Conservation (phyloP, 2,113 vertebrate genomes). For the Chloropsis hardwickii region DNA sequence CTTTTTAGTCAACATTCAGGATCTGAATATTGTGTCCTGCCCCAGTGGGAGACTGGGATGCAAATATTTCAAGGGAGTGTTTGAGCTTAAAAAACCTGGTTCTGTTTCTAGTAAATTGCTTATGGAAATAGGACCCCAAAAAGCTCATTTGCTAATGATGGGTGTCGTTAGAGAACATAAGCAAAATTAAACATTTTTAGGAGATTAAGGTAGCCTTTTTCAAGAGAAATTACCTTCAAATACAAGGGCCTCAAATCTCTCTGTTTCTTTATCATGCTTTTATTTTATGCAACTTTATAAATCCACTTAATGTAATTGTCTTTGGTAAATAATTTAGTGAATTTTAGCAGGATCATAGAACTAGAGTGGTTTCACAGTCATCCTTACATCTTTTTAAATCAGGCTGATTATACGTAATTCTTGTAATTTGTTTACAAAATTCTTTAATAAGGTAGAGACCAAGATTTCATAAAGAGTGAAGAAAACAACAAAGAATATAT, state of each 20-base stretch:
- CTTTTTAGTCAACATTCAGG: background rate
- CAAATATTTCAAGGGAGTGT: background rate
- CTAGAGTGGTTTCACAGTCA: background rate
- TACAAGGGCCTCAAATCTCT: background rate
- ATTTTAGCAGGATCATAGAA: background rate
- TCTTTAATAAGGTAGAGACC: background rate
- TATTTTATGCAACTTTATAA: background rate
- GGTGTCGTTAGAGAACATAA: background rate
- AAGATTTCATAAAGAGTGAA: background rate
- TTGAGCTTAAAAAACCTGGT: background rate
- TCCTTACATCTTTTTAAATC: background rate
- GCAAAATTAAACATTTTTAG: background rate
- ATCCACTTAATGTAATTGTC: background rate
- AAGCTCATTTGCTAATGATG: background rate
- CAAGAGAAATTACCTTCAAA: background rate
- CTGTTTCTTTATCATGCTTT: background rate
- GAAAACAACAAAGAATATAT: background rate
- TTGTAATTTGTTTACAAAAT: background rate
- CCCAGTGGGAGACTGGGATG: background rate
- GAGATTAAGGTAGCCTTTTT: background rate
- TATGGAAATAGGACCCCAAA: background rate
- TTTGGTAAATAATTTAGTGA: background rate
- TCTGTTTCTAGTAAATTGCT: background rate
- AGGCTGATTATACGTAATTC: background rate
- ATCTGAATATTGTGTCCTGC: background rate